These are phyloP conservation scores for Sturnus vulgaris DNA, from an alignment of 2,113 vertebrate genomes.

Conservation along the genomic window DNA sequence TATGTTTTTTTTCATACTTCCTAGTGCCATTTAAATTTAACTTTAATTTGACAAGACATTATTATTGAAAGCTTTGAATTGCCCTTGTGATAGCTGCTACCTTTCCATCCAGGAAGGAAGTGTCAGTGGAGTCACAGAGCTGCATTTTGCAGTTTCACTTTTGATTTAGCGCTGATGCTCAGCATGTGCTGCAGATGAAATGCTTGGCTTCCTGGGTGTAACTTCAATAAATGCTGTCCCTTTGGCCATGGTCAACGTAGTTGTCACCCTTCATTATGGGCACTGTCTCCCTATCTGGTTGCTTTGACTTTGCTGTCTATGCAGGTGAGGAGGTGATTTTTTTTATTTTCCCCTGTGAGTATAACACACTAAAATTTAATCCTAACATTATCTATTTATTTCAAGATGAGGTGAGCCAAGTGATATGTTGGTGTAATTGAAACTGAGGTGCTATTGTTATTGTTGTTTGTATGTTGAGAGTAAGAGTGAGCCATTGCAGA, in stretches of 20 bases:
- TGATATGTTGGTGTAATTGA: neutral
- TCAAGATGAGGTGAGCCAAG: neutral
- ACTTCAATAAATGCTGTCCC: neutral
- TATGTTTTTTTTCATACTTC: neutral
- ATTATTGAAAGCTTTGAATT: neutral
- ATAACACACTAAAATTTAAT: neutral
- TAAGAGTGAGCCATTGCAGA: neutral
- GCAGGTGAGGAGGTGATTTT: neutral
- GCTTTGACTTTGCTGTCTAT: neutral
- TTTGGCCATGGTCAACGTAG: neutral
- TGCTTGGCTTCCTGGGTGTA: neutral
- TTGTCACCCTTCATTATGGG: neutral
- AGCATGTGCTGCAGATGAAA: neutral
- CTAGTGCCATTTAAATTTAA: neutral
- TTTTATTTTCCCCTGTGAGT: neutral
- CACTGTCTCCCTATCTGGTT: neutral
- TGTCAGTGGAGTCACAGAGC: neutral
- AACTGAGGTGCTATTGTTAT: neutral
- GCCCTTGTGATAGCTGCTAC: neutral
- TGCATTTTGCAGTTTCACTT: slow-evolving; percentile 37
- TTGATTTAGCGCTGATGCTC: neutral
- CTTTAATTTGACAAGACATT: neutral
- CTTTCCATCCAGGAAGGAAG: neutral
- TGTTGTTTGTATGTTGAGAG: neutral
- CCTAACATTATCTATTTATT: neutral